Conservation (phyloP, 2,113 vertebrate species). For the Pelodiscus sinensis region DNA sequence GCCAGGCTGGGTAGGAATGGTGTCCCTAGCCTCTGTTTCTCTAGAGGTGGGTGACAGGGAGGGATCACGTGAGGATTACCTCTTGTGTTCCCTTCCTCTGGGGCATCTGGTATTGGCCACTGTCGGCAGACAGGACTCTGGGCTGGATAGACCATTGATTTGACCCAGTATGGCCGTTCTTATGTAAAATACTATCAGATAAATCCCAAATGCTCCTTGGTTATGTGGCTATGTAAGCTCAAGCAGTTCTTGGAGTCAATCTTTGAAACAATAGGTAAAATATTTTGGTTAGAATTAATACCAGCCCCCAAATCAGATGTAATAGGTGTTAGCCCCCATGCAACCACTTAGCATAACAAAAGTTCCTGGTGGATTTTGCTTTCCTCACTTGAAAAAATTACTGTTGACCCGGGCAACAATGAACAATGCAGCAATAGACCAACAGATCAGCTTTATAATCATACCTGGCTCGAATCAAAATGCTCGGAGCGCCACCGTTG, state of each 20-base stretch:
- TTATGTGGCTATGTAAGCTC: neutral
- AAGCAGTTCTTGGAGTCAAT: neutral
- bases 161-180: too few relatives aligned
- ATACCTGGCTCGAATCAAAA: neutral
- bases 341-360: fast-evolving
- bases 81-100: too few relatives aligned
- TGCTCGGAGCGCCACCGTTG: neutral
- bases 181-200: neutral
- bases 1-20: too few relatives aligned
- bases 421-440: neutral
- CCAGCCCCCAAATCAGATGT: neutral
- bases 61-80: too few relatives aligned
- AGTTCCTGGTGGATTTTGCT: neutral
- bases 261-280: neutral
- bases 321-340: neutral
- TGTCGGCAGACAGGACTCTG: too few relatives aligned
- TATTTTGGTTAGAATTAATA: neutral
- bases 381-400: neutral
- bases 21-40: too few relatives aligned
- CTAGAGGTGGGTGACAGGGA: too few relatives aligned
- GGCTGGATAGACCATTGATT: too few relatives aligned
- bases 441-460: neutral
- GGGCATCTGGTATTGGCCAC: too few relatives aligned
- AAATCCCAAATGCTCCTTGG: neutral
- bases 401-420: neutral